Percentiles rank a stretch among this genome's conserved stretches.
phyloP scores from a whole-genome alignment of 2,113 vertebrate species.

The Cynoglossus semilaevis region DNA sequence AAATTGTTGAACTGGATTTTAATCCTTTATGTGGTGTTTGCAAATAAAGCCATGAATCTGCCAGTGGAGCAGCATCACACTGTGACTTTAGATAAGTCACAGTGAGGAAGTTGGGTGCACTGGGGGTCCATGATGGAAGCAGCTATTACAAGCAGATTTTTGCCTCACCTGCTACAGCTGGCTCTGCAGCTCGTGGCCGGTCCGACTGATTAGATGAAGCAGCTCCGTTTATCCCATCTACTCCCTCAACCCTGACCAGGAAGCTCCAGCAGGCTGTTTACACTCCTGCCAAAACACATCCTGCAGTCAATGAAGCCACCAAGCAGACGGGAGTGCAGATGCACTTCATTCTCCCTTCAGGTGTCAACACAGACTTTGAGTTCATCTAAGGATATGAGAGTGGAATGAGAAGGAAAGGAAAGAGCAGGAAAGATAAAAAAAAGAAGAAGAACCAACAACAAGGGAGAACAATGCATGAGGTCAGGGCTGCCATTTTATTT shows the following conservation, averaged over 20 bases:
- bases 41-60: constrained; percentile 46
- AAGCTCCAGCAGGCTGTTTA: constrained; percentile 45
- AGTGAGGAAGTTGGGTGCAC: constrained; percentile 32
- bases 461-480: constrained; percentile 29
- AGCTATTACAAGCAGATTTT: constrained; percentile 57
- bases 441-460: constrained; percentile 22
- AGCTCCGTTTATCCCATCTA: constrained; percentile 38
- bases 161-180: constrained; percentile 57
- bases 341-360: not conserved
- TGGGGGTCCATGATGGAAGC: constrained; percentile 60
- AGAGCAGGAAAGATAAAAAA: not conserved
- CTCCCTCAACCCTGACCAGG: constrained; percentile 42
- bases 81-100: constrained; percentile 65
- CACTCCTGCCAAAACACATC: constrained; percentile 45
- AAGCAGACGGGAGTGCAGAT: constrained; percentile 25
- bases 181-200: constrained; percentile 44
- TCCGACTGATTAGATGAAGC: constrained; percentile 57
- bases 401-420: not conserved
- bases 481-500: constrained; percentile 34
- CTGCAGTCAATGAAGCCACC: constrained; percentile 22
- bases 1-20: constrained; percentile 41
- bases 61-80: constrained; percentile 64
- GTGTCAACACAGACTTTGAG: constrained; percentile 10
- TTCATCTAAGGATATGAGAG: constrained; percentile 27
- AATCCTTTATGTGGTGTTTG: constrained; percentile 55